phyloP scores from a whole-genome alignment of 1,140 invertebrate genomes.

The Hylaeus anthracinus region DNA sequence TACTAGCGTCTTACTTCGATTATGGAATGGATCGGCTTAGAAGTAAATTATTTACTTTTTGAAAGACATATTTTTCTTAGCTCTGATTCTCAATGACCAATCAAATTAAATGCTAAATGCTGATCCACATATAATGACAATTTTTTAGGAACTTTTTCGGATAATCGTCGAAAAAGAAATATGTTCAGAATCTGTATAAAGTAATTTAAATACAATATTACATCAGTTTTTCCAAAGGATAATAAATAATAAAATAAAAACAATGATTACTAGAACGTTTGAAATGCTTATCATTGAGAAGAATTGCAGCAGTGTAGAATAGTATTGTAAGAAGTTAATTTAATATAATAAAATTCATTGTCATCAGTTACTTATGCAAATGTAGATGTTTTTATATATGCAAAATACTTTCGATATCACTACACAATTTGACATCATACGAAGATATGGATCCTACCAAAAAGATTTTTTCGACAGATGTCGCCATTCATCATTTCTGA shows the following conservation, averaged over 20 bases:
- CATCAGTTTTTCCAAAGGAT: neutral
- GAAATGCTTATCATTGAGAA: neutral
- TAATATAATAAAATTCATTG: neutral
- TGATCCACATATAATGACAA: neutral
- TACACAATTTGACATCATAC: neutral
- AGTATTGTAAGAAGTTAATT: neutral
- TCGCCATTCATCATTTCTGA: conserved; percentile 45
- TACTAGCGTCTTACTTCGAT: neutral
- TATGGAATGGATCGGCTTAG: neutral
- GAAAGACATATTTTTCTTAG: neutral
- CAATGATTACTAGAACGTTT: neutral
- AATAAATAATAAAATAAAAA: neutral
- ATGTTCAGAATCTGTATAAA: neutral
- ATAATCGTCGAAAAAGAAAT: neutral
- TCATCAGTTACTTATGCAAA: no score
- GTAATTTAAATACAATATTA: neutral
- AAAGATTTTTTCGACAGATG: conserved; percentile 37
- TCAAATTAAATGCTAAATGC: conserved; percentile 12
- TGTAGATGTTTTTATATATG: no score
- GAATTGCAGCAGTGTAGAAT: neutral
- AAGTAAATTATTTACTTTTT: neutral
- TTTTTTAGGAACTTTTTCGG: neutral
- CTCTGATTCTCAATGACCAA: neutral
- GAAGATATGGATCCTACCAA: neutral
- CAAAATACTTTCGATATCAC: neutral